phyloP scores from a whole-genome alignment of 2,888 invertebrate genomes.

The Papilio elwesi region DNA sequence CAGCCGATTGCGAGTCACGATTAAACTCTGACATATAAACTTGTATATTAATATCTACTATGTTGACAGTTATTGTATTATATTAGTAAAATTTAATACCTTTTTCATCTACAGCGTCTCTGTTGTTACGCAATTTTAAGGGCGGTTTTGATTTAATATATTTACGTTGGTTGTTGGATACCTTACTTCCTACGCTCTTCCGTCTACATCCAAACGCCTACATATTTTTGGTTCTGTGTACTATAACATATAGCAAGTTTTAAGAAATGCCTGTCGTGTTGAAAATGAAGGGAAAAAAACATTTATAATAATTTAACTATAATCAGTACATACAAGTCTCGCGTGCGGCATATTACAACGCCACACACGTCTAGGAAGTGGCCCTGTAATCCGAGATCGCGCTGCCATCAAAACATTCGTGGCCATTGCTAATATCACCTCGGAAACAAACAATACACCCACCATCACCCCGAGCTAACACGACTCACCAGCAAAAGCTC shows the following conservation, averaged over 20 bases:
- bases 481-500: slow-evolving; percentile 64
- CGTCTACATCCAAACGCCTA: too few species aligned
- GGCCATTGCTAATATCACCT: slow-evolving; percentile 64
- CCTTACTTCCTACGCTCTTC: too few species aligned
- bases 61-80: slow-evolving; percentile 36
- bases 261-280: too few species aligned
- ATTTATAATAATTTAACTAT: slow-evolving; percentile 7
- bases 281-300: too few species aligned
- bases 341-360: slow-evolving; percentile 52
- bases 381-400: slow-evolving; percentile 63
- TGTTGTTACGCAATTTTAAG: too few species aligned
- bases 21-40: slow-evolving; percentile 26
- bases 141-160: too few species aligned
- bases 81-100: neutral
- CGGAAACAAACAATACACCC: slow-evolving; percentile 73
- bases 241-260: too few species aligned
- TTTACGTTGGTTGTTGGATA: too few species aligned
- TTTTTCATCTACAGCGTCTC: neutral
- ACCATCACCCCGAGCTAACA: slow-evolving; percentile 77
- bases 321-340: slow-evolving; percentile 44
- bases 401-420: slow-evolving; percentile 56
- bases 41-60: slow-evolving; percentile 13
- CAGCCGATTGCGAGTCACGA: slow-evolving; percentile 33
- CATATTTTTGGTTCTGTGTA: too few species aligned
- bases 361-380: slow-evolving; percentile 60